Evolutionary conservation across 2,888 invertebrate genomes (phyloP), one percentile per base, ranked within the genome.

Genomic region (Choristoneura rosaceana): DNA sequence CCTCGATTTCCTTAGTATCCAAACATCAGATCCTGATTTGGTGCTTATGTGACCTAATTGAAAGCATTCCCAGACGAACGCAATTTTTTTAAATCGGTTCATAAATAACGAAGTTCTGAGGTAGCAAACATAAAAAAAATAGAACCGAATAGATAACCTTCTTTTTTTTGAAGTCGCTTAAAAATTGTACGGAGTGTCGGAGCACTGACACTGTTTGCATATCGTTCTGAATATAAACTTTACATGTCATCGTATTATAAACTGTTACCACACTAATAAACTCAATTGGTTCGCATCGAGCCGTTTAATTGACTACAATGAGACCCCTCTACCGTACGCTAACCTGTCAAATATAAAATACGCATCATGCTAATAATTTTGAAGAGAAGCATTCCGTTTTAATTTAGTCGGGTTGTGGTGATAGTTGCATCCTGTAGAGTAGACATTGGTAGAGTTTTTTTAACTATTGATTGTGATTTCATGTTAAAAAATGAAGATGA

Each of bases 221-320:
- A 62, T 17, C 61, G 25, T 4, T 55, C 17, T 55, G 55, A 25
- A 17, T 25, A 33, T 4, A 17, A 55, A 71, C 61, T 66, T 66
- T 52, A 70, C 52, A 41, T 71, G 71, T 71, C 67, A 58, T 61
- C 62, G 43, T 7, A 34, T 69, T 55, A 70, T 74, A 68, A 67
- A 68, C 65, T 76, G 78, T 84, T 81, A 79, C 82, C 82, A 79
- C 60, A 66, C 71, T 82, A 91, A 89, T 89, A 83, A 88, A 84
- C 84, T 85, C 90, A 92, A 93, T 93, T 93, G 92, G 83, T 82
- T 73, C 76, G 87, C 78, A 86, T 86, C 85, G 84, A 85, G 87
- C 90, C 80, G 78, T 84, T 84, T 89, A 92, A 92, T 93, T 93
- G 91, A 81, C 79, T 75, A 80, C 87, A 92, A 92, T 89, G 84